Conservation (phyloP, 2,888 invertebrate species). For the Pycnomerus fuliginosus region DNA sequence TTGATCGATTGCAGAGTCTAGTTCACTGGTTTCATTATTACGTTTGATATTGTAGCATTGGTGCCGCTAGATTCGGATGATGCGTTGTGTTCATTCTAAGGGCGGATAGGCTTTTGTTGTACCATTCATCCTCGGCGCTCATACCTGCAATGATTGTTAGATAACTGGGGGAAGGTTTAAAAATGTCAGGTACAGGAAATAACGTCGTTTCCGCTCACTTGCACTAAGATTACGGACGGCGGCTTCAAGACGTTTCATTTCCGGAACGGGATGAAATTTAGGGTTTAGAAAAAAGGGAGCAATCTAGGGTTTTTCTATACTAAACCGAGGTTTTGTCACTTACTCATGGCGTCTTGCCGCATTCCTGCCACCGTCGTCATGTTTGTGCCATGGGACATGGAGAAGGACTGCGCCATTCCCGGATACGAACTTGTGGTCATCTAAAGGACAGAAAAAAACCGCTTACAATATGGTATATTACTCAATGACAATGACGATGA, state of each 20-base stretch:
- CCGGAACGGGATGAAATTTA: constrained; percentile 44
- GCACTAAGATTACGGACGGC: constrained; percentile 44
- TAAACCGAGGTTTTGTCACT: too few relatives aligned
- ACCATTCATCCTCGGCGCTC: constrained; percentile 96
- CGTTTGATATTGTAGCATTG: constrained; percentile 97
- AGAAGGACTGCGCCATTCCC: constrained; percentile 91
- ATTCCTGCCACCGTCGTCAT: constrained; percentile 88
- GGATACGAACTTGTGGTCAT: constrained; percentile 93
- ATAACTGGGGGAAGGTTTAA: constrained; percentile 13
- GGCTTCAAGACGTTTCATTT: constrained; percentile 51
- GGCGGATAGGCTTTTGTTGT: constrained; percentile 96
- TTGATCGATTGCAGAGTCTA: constrained; percentile 18
- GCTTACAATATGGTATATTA: too few relatives aligned
- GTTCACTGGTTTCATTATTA: constrained; percentile 58
- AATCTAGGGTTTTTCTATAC: too few relatives aligned
- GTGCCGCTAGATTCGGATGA: constrained; percentile 92
- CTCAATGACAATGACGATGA: too few relatives aligned
- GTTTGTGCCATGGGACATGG: constrained; percentile 90
- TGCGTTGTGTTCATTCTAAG: constrained; percentile 96
- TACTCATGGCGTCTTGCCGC: constrained; percentile 83
- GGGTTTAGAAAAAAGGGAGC: too few relatives aligned
- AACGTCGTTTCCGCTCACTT: constrained; percentile 34
- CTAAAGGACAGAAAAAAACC: constrained; percentile 57
- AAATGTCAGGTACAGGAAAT: constrained; percentile 34
- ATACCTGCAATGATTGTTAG: constrained; percentile 65